Evolutionary conservation across 2,888 invertebrate species (phyloP).

Genomic region (Boloria euphrosyne): DNA sequence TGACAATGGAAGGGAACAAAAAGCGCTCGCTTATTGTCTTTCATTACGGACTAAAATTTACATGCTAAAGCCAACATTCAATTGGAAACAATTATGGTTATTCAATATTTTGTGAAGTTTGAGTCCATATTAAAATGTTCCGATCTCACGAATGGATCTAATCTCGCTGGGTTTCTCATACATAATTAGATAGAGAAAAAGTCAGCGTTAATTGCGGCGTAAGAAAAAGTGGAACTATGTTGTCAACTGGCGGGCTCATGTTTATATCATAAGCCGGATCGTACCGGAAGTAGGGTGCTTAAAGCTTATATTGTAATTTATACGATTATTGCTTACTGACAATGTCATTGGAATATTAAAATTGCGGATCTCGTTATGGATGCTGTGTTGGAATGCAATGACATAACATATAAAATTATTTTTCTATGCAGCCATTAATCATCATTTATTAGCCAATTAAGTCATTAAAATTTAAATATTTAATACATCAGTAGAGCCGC

Average conservation of each 20-base stretch:
- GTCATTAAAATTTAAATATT: too few relatives aligned
- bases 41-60: slow-evolving; percentile 61
- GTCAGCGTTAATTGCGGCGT: slow-evolving; percentile 49
- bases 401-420: not conserved
- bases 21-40: slow-evolving; percentile 69
- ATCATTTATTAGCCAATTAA: not conserved
- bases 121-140: slow-evolving; percentile 48
- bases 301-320: slow-evolving; percentile 32
- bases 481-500: too few relatives aligned
- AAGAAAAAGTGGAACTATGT: slow-evolving; percentile 43
- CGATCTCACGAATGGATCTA: slow-evolving; percentile 49
- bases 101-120: slow-evolving; percentile 70
- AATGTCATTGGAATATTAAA: slow-evolving; percentile 26
- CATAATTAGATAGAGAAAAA: slow-evolving; percentile 68
- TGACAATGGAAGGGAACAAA: slow-evolving; percentile 76
- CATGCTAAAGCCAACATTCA: slow-evolving; percentile 58
- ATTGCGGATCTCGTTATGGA: slow-evolving; percentile 6
- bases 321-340: slow-evolving; percentile 24
- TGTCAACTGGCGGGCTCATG: slow-evolving; percentile 35
- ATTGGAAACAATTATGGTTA: slow-evolving; percentile 62
- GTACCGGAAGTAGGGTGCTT: slow-evolving; percentile 33
- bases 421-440: not conserved
- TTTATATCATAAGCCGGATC: slow-evolving; percentile 25
- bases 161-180: slow-evolving; percentile 59
- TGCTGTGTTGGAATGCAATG: slow-evolving; percentile 5